Conservation (phyloP, 1,140 invertebrate species). For the Drosophila pallidifrons region DNA sequence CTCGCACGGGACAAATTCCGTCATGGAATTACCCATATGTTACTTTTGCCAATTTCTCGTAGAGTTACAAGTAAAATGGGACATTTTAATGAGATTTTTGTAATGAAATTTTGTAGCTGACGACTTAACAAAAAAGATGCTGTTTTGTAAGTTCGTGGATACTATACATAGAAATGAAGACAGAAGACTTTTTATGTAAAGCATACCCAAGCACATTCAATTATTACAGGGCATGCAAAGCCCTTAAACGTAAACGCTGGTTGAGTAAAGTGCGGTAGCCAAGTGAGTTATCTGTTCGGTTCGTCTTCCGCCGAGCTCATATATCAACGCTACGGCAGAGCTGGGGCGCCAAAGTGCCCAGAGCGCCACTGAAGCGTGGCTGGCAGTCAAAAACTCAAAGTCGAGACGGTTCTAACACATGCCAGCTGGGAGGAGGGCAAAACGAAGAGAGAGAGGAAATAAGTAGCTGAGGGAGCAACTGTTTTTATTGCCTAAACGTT, state of each 20-base stretch:
- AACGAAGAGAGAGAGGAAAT: background rate
- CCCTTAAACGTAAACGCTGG: background rate
- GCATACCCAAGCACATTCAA: too few species aligned
- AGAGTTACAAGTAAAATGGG: too few species aligned
- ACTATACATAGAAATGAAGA: too few species aligned
- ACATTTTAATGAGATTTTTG: too few species aligned
- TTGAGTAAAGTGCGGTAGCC: conserved; percentile 58
- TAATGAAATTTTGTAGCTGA: too few species aligned
- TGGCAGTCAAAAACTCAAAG: conserved; percentile 33
- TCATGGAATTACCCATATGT: too few species aligned
- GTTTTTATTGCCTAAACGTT: conserved; percentile 39
- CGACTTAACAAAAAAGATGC: too few species aligned
- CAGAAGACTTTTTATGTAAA: too few species aligned
- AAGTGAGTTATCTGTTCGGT: conserved; percentile 69
- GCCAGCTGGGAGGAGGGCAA: background rate
- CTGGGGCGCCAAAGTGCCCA: conserved; percentile 38
- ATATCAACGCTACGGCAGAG: conserved; percentile 55
- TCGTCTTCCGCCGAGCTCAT: conserved; percentile 63
- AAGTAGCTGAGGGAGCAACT: background rate
- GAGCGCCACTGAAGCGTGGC: conserved; percentile 72
- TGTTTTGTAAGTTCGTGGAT: too few species aligned
- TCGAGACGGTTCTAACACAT: conserved; percentile 74
- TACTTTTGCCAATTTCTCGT: too few species aligned
- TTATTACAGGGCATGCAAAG: conserved; percentile 8
- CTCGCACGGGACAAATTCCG: too few species aligned